phyloP scores from a whole-genome alignment of 2,797 vertebrate species.

The Microtus obscurus region DNA sequence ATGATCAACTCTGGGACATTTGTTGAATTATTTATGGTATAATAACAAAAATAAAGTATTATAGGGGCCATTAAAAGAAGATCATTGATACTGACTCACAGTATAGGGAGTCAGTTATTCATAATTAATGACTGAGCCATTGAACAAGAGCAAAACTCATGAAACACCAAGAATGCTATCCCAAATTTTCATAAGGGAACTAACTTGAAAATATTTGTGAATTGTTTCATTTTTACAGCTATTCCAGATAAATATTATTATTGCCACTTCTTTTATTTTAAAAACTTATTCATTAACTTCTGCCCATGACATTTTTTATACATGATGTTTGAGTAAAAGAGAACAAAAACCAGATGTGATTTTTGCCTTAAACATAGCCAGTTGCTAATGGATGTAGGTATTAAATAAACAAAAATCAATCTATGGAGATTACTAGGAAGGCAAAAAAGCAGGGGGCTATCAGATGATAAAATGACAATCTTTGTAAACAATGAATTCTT shows the following conservation, averaged over 20 bases:
- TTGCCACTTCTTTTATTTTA: not conserved
- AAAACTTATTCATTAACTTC: not conserved
- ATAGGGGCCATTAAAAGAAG: not conserved
- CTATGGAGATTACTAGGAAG: not conserved
- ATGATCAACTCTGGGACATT: not conserved
- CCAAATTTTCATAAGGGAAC: not conserved
- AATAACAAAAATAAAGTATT: not conserved
- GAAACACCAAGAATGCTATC: not conserved
- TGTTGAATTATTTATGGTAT: not conserved
- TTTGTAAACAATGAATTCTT: not conserved
- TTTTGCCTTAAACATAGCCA: not conserved
- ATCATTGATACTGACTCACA: not conserved
- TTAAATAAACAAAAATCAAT: conserved; percentile 23
- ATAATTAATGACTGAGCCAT: not conserved
- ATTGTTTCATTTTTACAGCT: not conserved
- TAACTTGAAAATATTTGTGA: conserved; percentile 28
- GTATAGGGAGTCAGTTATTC: not conserved
- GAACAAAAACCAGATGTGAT: not conserved
- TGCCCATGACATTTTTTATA: not conserved
- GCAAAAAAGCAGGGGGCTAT: not conserved
- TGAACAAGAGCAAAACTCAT: not conserved
- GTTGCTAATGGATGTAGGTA: not conserved
- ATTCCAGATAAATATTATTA: not conserved
- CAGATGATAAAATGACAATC: not conserved
- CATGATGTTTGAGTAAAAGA: not conserved